A percentile compares a stretch with the other conserved stretches of the same genome.
Conservation (phyloP, 2,113 vertebrate genomes). For the Elephantulus edwardii region DNA sequence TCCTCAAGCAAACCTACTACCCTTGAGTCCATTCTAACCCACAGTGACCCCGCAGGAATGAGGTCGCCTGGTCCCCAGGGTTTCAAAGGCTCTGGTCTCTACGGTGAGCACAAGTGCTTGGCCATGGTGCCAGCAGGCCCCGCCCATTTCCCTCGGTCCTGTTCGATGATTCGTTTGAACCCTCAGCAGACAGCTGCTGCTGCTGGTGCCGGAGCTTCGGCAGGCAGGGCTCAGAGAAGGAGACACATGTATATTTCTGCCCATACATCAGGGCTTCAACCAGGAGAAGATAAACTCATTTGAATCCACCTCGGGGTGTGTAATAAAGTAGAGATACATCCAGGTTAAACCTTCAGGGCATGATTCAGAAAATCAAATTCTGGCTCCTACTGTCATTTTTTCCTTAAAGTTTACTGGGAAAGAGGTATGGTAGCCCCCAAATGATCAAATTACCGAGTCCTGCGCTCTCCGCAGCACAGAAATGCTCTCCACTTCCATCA, state of each 20-base stretch:
- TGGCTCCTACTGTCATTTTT: neutral
- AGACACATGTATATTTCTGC: fast-evolving
- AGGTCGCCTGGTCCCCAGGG: neutral
- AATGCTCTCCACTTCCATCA: neutral
- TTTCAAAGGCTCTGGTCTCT: neutral
- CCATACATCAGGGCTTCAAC: neutral
- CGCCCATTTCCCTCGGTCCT: fast-evolving
- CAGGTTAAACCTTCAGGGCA: neutral
- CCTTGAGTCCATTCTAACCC: too few relatives aligned
- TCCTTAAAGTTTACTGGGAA: neutral
- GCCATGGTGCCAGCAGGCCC: neutral
- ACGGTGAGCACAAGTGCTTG: neutral
- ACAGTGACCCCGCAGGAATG: too few relatives aligned
- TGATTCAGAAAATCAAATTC: slow-evolving; percentile 27
- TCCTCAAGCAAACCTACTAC: neutral
- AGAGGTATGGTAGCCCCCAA: neutral
- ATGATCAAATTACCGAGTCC: neutral
- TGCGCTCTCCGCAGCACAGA: neutral
- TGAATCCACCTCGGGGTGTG: neutral
- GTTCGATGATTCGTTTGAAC: neutral
- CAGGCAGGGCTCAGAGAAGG: neutral
- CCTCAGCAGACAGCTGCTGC: neutral
- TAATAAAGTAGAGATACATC: fast-evolving
- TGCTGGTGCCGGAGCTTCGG: fast-evolving
- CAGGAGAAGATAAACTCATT: neutral